Conservation (phyloP, 2,113 vertebrate genomes). For the Manacus vitellinus region DNA sequence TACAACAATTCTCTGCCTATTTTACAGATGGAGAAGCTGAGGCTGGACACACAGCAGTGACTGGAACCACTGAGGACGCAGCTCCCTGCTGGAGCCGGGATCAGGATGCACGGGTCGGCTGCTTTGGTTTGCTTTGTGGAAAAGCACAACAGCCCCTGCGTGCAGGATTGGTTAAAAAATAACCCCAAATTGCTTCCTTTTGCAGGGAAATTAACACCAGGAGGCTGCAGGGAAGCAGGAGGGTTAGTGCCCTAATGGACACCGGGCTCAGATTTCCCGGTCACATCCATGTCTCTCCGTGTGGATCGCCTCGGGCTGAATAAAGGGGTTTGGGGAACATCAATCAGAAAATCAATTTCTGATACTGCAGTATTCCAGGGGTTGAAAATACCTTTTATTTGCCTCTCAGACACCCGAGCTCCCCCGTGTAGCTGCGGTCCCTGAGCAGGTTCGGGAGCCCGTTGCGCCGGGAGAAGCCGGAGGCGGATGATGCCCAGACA, state of each 20-base stretch:
- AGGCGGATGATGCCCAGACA: background rate
- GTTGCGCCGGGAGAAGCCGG: background rate
- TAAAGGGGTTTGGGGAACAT: background rate
- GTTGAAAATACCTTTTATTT: background rate
- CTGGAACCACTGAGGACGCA: background rate
- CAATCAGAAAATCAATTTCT: background rate
- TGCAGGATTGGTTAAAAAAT: background rate
- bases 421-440: background rate
- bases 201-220: background rate
- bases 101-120: rapidly evolving
- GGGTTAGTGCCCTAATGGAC: background rate
- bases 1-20: background rate
- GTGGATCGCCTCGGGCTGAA: rapidly evolving
- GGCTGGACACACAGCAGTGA: rapidly evolving
- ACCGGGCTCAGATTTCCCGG: background rate
- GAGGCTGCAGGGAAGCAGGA: background rate
- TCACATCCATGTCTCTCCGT: rapidly evolving
- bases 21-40: background rate
- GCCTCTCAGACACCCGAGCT: background rate
- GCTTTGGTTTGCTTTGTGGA: rapidly evolving
- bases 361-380: background rate
- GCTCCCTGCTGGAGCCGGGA: background rate
- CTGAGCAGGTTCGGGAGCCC: rapidly evolving
- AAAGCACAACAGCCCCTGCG: background rate
- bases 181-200: background rate